Evolutionary conservation across 2,888 invertebrate species (phyloP).

Genomic region (Tanytarsus gracilentus): DNA sequence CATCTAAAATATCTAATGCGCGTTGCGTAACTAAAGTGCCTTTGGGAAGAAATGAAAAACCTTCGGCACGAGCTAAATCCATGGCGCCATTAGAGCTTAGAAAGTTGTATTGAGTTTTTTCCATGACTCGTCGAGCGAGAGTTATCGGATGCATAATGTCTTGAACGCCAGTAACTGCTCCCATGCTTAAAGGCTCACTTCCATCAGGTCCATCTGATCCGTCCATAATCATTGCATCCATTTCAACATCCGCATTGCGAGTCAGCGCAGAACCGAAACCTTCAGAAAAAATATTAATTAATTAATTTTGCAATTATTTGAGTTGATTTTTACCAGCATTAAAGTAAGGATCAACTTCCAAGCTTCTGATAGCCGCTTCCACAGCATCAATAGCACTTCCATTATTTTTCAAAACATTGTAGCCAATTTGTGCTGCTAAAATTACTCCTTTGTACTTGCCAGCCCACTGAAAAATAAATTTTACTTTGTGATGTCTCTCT

Average conservation of each 20-base stretch:
- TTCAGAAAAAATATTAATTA: too few relatives aligned
- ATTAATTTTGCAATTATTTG: too few relatives aligned
- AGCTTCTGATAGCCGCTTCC: conserved; percentile 64
- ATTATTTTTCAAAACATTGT: conserved; percentile 47
- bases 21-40: conserved; percentile 53
- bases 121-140: conserved; percentile 61
- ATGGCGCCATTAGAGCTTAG: conserved; percentile 63
- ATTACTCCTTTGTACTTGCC: conserved; percentile 59
- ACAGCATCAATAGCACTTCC: conserved; percentile 64
- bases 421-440: conserved; percentile 54
- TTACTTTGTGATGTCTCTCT: too few relatives aligned
- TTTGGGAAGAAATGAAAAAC: conserved; percentile 49
- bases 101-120: conserved; percentile 58
- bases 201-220: too few relatives aligned
- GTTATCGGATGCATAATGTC: conserved; percentile 62
- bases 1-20: conserved; percentile 49
- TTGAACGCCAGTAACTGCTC: conserved; percentile 53
- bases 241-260: conserved; percentile 59
- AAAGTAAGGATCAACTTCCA: conserved; percentile 72
- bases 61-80: conserved; percentile 54
- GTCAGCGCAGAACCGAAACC: conserved; percentile 63
- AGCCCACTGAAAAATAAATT: conserved; percentile 32
- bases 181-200: conserved; percentile 54
- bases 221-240: conserved; percentile 71
- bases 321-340: conserved; percentile 82